Evolutionary conservation across 2,888 invertebrate genomes (phyloP).

Genomic region (Perizoma flavofasciatum): DNA sequence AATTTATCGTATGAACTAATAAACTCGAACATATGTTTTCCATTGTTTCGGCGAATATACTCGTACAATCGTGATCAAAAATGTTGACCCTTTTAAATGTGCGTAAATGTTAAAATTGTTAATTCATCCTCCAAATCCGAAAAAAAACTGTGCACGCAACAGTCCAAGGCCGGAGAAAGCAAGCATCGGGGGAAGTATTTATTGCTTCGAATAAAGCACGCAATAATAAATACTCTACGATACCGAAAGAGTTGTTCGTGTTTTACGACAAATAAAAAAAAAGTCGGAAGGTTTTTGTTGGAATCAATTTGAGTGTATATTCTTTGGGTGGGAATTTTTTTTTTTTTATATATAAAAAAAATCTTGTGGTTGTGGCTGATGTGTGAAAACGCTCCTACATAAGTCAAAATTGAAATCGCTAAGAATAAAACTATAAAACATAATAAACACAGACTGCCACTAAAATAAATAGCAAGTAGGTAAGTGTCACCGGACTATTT

Average conservation of each 20-base stretch:
- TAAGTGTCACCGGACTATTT: too few relatives aligned
- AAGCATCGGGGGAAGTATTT: constrained; percentile 29
- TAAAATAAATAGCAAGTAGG: too few relatives aligned
- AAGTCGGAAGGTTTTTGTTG: background rate
- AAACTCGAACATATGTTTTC: background rate
- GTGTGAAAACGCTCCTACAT: too few relatives aligned
- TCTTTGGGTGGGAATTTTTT: too few relatives aligned
- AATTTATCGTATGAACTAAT: too few relatives aligned
- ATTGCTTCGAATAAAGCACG: constrained; percentile 29
- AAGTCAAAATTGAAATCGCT: too few relatives aligned
- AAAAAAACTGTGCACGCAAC: constrained; percentile 33
- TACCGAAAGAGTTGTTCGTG: background rate
- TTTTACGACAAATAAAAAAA: background rate
- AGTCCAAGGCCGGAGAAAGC: constrained; percentile 26
- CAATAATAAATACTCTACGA: constrained; percentile 27
- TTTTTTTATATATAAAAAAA: too few relatives aligned
- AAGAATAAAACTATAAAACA: too few relatives aligned
- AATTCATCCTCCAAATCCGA: constrained; percentile 22
- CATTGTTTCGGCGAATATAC: background rate
- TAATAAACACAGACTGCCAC: too few relatives aligned
- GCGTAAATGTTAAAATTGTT: constrained; percentile 25
- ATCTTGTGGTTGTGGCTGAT: too few relatives aligned
- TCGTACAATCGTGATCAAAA: constrained; percentile 19
- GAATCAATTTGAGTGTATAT: too few relatives aligned
- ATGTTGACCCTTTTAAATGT: constrained; percentile 11